phyloP scores from a whole-genome alignment of 2,888 invertebrate genomes.

The Seira ritae region DNA sequence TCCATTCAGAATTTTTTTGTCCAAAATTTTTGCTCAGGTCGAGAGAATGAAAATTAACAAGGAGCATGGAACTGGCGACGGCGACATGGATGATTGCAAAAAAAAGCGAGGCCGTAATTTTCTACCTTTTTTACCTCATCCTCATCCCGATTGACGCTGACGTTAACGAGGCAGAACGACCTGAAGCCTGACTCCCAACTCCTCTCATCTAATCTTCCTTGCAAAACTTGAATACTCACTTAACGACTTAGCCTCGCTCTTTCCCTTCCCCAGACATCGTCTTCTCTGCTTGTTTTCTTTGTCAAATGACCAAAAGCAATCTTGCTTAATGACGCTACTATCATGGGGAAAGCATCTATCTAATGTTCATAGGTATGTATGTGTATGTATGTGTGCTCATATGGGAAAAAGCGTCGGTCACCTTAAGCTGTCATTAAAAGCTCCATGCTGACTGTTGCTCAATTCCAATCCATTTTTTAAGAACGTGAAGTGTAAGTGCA shows the following conservation, averaged over 20 bases:
- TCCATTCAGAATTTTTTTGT: no score
- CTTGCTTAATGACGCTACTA: constrained; percentile 57
- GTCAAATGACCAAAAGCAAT: constrained; percentile 64
- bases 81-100: no score
- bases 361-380: neutral
- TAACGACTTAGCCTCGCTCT: constrained; percentile 1
- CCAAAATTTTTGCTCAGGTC: no score
- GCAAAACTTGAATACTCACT: constrained; percentile 7
- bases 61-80: no score
- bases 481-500: constrained; percentile 3
- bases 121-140: constrained; percentile 1
- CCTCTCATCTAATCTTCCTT: constrained; percentile 1
- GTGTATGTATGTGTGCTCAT: neutral
- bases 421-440: constrained; percentile 53
- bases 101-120: no score
- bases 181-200: constrained; percentile 49
- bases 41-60: no score
- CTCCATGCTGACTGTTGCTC: constrained; percentile 58
- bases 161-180: constrained; percentile 65
- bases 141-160: constrained; percentile 61
- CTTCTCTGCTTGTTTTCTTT: constrained; percentile 17
- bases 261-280: neutral
- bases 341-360: no score
- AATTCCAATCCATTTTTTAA: constrained; percentile 9
- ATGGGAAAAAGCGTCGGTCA: no score